Evolutionary conservation across 2,797 vertebrate species (phyloP), one percentile per base, ranked within the genome.

Genomic region (Alca torda): DNA sequence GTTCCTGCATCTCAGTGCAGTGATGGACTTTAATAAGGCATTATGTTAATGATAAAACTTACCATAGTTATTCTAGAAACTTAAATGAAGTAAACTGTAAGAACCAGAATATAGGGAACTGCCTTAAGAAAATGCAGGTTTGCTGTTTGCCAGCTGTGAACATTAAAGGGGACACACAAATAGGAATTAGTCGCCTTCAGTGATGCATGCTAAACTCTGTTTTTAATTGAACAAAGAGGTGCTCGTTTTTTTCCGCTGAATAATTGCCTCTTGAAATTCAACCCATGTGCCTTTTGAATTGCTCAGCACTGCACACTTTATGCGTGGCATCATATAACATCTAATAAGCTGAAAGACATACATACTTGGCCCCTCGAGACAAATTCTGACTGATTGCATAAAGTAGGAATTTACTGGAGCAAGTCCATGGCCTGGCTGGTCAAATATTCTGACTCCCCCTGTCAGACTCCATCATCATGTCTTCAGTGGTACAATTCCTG

Each of bases 231-330:
- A 74, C 25, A 67, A 65, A 91, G 57, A 82, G 84, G 84, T 89
- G 59, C 28, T 86, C 6, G 13, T 26, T 87, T 80, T 93, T 95
- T 92, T 63, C 86, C 67, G 26, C 80, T 87, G 77, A 90, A 93
- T 91, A 95, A 92, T 59, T 95, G 75, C 57, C 51, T 82, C 73
- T 88, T 96, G 83, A 95, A 96, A 93, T 95, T 94, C 83, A 95
- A 86, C 69, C 70, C 90, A n/a, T 75, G 75, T 86, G 79, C 85
- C 63, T 88, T 93, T 93, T 88, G 69, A 84, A n/a, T 88, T 69
- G 46, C 31, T 72, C n/a, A 46, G 43, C 73, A 45, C 70, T 41
- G 51, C 69, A 73, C 67, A 63, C 77, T 90, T 93, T 39, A 26
- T 82, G 39, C 17, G 1, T 93, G 75, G 70, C 74, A 69, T 86